These are phyloP conservation scores for Scaptomyza reducta DNA, from an alignment of 2,888 invertebrate species.

Conservation along the genomic window DNA sequence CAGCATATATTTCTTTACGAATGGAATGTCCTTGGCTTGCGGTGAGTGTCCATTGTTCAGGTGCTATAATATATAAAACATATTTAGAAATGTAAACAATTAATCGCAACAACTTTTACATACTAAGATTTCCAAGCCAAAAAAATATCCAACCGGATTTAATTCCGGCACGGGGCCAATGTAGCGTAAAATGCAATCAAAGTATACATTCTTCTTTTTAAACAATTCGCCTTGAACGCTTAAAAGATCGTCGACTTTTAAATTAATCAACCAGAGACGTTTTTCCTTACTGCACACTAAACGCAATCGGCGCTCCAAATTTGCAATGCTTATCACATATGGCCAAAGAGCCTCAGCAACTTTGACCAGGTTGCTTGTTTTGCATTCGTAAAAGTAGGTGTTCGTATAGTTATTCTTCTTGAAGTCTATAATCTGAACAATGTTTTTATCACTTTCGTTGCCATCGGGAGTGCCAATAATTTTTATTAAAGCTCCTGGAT, in stretches of 20 bases:
- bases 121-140: constrained; percentile 86
- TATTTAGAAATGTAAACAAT: not conserved
- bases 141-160: constrained; percentile 85
- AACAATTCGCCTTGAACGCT: constrained; percentile 83
- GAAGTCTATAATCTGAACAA: constrained; percentile 76
- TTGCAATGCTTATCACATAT: constrained; percentile 85
- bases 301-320: constrained; percentile 85
- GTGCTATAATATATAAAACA: constrained; percentile 53
- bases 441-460: constrained; percentile 52
- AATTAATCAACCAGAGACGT: constrained; percentile 83
- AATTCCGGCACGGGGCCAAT: constrained; percentile 86
- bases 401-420: constrained; percentile 62
- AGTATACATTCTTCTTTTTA: constrained; percentile 46
- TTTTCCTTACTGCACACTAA: constrained; percentile 82
- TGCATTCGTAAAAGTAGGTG: constrained; percentile 79
- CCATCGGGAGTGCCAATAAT: constrained; percentile 49
- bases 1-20: constrained; percentile 65
- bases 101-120: not conserved
- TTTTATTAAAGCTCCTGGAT: constrained; percentile 69
- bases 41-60: constrained; percentile 75
- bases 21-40: constrained; percentile 72
- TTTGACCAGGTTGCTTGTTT: constrained; percentile 55
- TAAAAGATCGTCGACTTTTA: constrained; percentile 80
- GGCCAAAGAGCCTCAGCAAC: constrained; percentile 84
- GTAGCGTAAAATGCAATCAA: constrained; percentile 84